These are phyloP conservation scores for Acanthopleura granulata DNA, from an alignment of 2,888 invertebrate genomes.

Conservation along the genomic window DNA sequence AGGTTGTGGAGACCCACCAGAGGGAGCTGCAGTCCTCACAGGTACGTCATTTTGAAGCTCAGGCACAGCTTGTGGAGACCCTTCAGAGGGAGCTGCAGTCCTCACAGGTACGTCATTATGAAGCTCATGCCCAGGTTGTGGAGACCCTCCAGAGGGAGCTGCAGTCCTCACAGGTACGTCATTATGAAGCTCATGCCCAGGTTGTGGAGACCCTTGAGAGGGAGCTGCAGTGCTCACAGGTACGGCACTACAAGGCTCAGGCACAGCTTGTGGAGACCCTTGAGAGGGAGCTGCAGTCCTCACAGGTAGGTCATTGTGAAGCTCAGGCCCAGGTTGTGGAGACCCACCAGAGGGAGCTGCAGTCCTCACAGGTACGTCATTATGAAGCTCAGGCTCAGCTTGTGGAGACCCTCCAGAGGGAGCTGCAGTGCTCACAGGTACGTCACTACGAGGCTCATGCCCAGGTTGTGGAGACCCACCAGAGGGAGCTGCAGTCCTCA, in stretches of 20 bases:
- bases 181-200: neutral
- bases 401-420: conserved; percentile 75
- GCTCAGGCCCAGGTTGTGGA: conserved; percentile 76
- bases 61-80: neutral
- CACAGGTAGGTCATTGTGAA: conserved; percentile 76
- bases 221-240: neutral
- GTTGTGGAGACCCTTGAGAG: neutral
- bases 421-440: conserved; percentile 76
- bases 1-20: conserved; percentile 74
- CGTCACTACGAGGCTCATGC: conserved; percentile 77
- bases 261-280: neutral
- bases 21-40: conserved; percentile 75
- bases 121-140: neutral
- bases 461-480: conserved; percentile 74
- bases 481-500: conserved; percentile 75
- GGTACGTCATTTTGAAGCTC: conserved; percentile 50
- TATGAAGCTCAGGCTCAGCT: neutral
- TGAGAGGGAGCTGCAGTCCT: conserved; percentile 74
- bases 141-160: neutral
- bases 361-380: conserved; percentile 72
- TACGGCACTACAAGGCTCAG: neutral
- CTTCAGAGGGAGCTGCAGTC: neutral
- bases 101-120: neutral
- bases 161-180: neutral
- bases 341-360: conserved; percentile 75